phyloP scores from a whole-genome alignment of 1,140 invertebrate genomes.

The Aphelinus certus region DNA sequence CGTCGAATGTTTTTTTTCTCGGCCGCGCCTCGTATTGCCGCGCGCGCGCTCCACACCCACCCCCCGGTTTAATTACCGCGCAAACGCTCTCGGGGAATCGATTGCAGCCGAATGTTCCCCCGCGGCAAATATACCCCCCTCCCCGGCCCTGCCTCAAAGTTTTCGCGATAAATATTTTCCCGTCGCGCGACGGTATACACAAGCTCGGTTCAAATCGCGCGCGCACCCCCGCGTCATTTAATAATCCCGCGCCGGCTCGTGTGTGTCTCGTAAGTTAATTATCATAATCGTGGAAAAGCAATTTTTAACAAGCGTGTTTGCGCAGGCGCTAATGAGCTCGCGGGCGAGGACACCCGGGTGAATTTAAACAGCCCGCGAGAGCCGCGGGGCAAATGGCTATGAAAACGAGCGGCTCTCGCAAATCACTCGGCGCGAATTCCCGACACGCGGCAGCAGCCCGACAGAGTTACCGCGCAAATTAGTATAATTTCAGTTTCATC shows the following conservation, averaged over 20 bases:
- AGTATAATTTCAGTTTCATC: no score
- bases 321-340: not conserved
- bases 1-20: not conserved
- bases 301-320: not conserved
- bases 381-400: no score
- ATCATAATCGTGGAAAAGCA: not conserved
- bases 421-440: no score
- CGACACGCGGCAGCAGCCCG: no score
- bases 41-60: no score
- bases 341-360: not conserved
- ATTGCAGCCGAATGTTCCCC: conserved; percentile 11
- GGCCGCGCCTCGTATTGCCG: not conserved
- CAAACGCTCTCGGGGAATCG: conserved; percentile 10
- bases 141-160: no score
- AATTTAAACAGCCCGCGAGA: no score
- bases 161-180: not conserved
- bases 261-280: conserved; percentile 7
- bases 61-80: conserved; percentile 9
- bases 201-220: not conserved
- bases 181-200: not conserved
- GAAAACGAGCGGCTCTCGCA: no score
- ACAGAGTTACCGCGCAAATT: no score
- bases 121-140: not conserved
- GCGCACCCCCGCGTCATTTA: not conserved
- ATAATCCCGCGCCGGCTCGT: not conserved